These are phyloP conservation scores for Nyleta sp. DNA, from an alignment of 2,888 invertebrate genomes.

Conservation along the genomic window DNA sequence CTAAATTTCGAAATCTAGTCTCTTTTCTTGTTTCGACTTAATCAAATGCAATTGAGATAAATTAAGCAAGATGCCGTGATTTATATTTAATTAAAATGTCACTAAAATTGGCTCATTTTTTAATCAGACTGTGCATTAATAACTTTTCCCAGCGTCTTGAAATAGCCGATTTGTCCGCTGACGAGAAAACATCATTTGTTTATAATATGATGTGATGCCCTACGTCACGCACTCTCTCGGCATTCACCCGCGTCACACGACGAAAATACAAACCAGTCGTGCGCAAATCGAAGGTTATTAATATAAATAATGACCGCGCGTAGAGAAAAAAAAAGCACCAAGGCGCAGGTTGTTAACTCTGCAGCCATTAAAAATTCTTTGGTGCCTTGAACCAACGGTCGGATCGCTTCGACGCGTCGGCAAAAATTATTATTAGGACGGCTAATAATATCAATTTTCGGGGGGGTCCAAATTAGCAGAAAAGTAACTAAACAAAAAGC, in stretches of 20 bases:
- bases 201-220: constrained; percentile 35
- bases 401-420: constrained; percentile 1
- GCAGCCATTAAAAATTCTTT: constrained; percentile 6
- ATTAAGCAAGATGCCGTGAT: too few relatives aligned
- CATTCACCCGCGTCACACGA: constrained; percentile 52
- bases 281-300: constrained; percentile 49
- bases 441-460: constrained; percentile 19
- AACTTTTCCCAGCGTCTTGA: constrained; percentile 2
- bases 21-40: too few relatives aligned
- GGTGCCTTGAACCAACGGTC: constrained; percentile 24
- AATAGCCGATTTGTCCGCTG: constrained; percentile 20
- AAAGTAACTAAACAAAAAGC: too few relatives aligned
- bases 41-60: too few relatives aligned
- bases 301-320: constrained; percentile 21
- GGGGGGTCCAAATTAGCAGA: too few relatives aligned
- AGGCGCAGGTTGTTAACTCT: constrained; percentile 27
- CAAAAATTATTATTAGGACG: constrained; percentile 14
- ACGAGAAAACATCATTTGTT: constrained; percentile 45
- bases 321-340: background rate
- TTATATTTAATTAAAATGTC: too few relatives aligned
- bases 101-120: too few relatives aligned
- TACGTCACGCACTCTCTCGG: constrained; percentile 46
- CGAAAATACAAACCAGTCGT: constrained; percentile 57
- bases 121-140: too few relatives aligned
- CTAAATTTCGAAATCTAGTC: too few relatives aligned